These are phyloP conservation scores for Trichomycterus rosablanca DNA, from an alignment of 2,113 vertebrate genomes.

Conservation along the genomic window DNA sequence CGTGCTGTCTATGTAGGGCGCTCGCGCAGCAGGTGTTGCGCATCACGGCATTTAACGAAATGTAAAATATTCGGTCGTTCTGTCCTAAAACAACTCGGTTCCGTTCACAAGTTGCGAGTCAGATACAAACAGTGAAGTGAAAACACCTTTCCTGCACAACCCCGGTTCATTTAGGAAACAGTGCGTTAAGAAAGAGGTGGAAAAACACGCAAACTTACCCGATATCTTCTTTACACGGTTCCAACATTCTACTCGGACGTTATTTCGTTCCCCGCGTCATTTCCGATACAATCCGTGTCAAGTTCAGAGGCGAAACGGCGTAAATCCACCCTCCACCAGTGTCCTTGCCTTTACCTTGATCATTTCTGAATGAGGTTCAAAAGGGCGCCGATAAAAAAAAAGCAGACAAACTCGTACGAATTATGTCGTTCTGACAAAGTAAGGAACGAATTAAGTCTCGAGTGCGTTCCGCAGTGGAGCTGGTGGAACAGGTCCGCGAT, in stretches of 20 bases:
- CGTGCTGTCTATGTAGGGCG: constrained; percentile 63
- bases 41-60: constrained; percentile 21
- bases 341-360: constrained; percentile 31
- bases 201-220: constrained; percentile 36
- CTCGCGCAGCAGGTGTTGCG: constrained; percentile 68
- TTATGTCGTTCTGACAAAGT: neutral
- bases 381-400: neutral
- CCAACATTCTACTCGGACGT: neutral
- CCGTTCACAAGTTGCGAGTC: neutral
- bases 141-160: no score
- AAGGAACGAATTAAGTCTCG: constrained; percentile 7
- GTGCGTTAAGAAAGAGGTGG: neutral
- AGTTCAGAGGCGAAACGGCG: constrained; percentile 25
- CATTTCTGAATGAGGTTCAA: constrained; percentile 2
- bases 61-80: no score
- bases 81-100: neutral
- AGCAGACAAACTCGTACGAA: neutral
- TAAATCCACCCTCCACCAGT: constrained; percentile 31
- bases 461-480: constrained; percentile 69
- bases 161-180: no score
- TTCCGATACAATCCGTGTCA: constrained; percentile 32
- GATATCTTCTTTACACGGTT: constrained; percentile 13
- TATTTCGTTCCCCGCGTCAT: constrained; percentile 4
- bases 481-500: constrained; percentile 67
- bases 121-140: no score